A percentile compares a stretch with the other conserved stretches of the same genome.
Conservation (phyloP, 2,888 invertebrate species). For the Branchinecta sandiegonensis region DNA sequence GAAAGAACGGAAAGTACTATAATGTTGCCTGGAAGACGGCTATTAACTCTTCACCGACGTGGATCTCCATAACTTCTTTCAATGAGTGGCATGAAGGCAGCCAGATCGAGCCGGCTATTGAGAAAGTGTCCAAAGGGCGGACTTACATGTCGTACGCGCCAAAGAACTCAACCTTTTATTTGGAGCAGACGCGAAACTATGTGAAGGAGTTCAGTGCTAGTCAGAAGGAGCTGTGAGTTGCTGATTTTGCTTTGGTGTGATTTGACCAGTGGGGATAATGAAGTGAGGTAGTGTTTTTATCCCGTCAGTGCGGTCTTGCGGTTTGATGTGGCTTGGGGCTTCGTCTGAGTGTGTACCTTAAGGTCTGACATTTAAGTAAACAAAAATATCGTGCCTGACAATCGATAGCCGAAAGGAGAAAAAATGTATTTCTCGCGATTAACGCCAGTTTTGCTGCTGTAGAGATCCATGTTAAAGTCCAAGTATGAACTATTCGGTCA, state of each 20-base stretch:
- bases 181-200: conserved; percentile 48
- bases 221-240: not conserved
- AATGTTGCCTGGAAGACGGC: conserved; percentile 47
- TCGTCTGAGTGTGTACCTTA: too few relatives aligned
- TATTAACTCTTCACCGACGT: conserved; percentile 40
- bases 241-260: not conserved
- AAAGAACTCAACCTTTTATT: conserved; percentile 45
- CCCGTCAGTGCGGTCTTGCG: too few relatives aligned
- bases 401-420: too few relatives aligned
- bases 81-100: conserved; percentile 63
- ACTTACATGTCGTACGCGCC: conserved; percentile 47
- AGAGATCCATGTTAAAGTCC: too few relatives aligned
- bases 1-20: conserved; percentile 47
- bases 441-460: too few relatives aligned
- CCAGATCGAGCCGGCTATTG: conserved; percentile 51
- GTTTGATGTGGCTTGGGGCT: too few relatives aligned
- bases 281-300: too few relatives aligned
- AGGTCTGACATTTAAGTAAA: too few relatives aligned
- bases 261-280: too few relatives aligned
- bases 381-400: too few relatives aligned
- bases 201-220: conserved; percentile 25
- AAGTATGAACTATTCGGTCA: too few relatives aligned
- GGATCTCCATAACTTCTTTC: conserved; percentile 52
- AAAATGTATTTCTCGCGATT: too few relatives aligned
- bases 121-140: conserved; percentile 35